These are phyloP conservation scores for Hylaeus volcanicus DNA, from an alignment of 1,140 invertebrate species.

Conservation along the genomic window DNA sequence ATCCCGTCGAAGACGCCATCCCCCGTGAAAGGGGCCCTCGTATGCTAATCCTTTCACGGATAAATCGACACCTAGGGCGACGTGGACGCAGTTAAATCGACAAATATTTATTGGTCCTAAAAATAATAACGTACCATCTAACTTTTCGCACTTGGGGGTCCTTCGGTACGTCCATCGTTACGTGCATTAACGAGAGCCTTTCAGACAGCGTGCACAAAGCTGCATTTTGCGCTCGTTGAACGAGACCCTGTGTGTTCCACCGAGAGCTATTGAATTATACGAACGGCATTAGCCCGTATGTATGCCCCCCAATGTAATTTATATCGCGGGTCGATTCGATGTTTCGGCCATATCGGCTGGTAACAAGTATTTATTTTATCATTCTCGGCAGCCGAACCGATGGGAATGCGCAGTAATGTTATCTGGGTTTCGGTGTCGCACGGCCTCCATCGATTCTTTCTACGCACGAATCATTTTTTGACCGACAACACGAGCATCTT, in stretches of 20 bases:
- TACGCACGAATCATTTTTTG: constrained; percentile 16
- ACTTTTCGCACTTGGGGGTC: constrained; percentile 52
- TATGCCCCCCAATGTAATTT: constrained; percentile 29
- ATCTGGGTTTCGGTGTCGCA: constrained; percentile 44
- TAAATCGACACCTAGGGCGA: constrained; percentile 47
- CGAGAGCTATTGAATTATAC: constrained; percentile 31
- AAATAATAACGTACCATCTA: constrained; percentile 42
- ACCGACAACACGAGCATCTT: not conserved
- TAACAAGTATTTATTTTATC: constrained; percentile 38
- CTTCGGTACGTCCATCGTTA: constrained; percentile 26
- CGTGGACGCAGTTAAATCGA: constrained; percentile 36
- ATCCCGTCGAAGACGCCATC: constrained; percentile 22
- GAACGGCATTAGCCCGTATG: constrained; percentile 21
- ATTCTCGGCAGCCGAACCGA: not conserved
- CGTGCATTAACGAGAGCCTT: constrained; percentile 37
- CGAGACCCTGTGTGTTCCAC: not conserved
- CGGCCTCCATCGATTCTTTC: not conserved
- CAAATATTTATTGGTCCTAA: constrained; percentile 44
- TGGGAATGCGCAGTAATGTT: constrained; percentile 35
- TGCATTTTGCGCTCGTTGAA: constrained; percentile 1
- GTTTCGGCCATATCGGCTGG: constrained; percentile 14
- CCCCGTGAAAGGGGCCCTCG: not conserved
- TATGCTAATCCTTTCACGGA: constrained; percentile 42
- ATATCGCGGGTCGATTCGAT: constrained; percentile 22
- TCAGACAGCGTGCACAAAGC: not conserved